Conservation (phyloP, 2,888 invertebrate species). For the Cephus pulcher region DNA sequence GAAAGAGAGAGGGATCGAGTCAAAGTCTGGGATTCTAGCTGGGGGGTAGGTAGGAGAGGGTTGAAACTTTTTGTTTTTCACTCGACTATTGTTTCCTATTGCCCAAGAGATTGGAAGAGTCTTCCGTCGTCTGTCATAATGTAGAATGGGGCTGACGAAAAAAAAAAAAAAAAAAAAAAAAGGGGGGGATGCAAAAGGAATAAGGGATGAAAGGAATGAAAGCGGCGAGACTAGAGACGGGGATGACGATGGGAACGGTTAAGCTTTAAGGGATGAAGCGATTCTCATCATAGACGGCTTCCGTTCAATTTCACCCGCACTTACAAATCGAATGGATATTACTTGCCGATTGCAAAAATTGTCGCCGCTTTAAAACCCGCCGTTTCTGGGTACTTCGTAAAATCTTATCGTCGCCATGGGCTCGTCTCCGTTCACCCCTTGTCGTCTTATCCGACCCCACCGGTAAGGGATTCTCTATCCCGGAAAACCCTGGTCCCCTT, state of each 20-base stretch:
- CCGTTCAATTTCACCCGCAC: slow-evolving; percentile 55
- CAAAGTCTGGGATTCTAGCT: slow-evolving; percentile 8
- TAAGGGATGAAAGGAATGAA: slow-evolving; percentile 12
- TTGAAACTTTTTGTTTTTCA: slow-evolving; percentile 62
- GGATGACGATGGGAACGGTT: background rate
- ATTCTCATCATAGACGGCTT: slow-evolving; percentile 47
- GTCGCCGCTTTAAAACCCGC: slow-evolving; percentile 28
- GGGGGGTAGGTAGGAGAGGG: slow-evolving; percentile 25
- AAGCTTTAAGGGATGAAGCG: slow-evolving; percentile 12
- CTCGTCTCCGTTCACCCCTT: background rate
- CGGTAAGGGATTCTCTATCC: background rate
- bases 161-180: background rate
- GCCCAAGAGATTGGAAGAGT: slow-evolving; percentile 43
- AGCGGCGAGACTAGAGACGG: background rate
- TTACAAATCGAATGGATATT: slow-evolving; percentile 35
- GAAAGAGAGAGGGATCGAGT: slow-evolving; percentile 24
- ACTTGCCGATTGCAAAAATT: slow-evolving; percentile 35
- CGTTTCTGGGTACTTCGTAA: slow-evolving; percentile 31
- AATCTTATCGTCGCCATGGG: slow-evolving; percentile 34
- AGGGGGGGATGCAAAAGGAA: slow-evolving; percentile 14
- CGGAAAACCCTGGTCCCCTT: background rate
- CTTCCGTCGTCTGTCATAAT: slow-evolving; percentile 10
- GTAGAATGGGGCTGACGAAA: background rate
- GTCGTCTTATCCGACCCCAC: background rate
- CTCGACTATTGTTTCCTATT: slow-evolving; percentile 61